Base-by-base conservation (phyloP, 2,113 vertebrate genomes). In the Oreochromis niloticus region DNA sequence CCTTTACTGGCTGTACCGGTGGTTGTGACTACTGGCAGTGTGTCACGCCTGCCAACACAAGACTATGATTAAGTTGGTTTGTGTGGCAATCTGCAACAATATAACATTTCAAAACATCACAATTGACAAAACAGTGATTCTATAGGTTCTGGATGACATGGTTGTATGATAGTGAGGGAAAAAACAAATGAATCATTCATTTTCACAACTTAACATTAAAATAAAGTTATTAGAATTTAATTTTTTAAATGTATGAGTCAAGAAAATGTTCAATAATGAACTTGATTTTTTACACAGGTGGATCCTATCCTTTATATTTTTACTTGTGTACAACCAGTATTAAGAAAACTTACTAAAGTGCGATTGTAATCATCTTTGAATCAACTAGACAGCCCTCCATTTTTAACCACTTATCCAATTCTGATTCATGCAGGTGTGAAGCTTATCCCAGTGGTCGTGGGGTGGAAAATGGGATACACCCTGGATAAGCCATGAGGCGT, bases 31-130 rank as follows among this genome's bases (percentile, higher is more conserved):
- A 79, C 50, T 14, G 27, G 82, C 10, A 2, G 46, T 34, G 3
- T 34, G 66, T 81, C 66, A 36, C 22, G 48, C 50, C 81, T 85
- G 87, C 86, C 90, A 90, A 79, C 90, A 89, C 87, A 75, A 85
- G 75, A 79, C 57, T 91, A 17, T 85, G 82, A 89, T 91, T 88
- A 90, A 63, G 27, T 24, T 39, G 30, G 52, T 61, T 46, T 7
- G 54, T 81, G 83, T 81, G 71, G 71, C 55, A 84, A 87, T 84
- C 9, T 14, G 30, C 43, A 71, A 83, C 56, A 68, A 54, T 66
- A 66, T 52, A 16, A 80, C 24, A 81, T 68, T 48, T 82, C 4
- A 24, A n/a, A 85, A 43, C 27, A 22, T 19, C 1, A 63, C 61
- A 75, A 83, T 52, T 71, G 85, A 88, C 83, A 66, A 57, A 13